A percentile compares a stretch with the other conserved stretches of the same genome.
phyloP scores from a whole-genome alignment of 2,797 vertebrate species.

The Schizothorax lantsangensis region DNA sequence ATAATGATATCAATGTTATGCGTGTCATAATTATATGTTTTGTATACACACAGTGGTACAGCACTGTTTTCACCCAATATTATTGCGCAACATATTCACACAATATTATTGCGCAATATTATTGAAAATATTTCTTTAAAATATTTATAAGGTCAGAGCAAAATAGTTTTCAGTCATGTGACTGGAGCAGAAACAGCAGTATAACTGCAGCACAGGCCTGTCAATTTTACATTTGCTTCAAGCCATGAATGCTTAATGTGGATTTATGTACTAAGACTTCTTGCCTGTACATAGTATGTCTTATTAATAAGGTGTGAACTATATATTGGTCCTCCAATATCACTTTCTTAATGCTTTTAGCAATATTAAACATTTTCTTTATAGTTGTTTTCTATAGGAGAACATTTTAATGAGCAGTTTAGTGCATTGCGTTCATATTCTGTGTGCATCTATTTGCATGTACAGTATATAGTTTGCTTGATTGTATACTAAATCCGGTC shows the following conservation, averaged over 20 bases:
- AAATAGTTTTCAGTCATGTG: background rate
- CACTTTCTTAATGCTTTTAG: too few relatives aligned
- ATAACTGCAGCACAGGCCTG: background rate
- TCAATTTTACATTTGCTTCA: too few relatives aligned
- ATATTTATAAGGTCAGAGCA: background rate
- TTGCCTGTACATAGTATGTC: too few relatives aligned
- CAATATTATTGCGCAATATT: background rate
- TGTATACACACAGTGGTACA: background rate
- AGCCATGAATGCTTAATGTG: too few relatives aligned
- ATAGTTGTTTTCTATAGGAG: too few relatives aligned
- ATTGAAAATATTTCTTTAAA: background rate
- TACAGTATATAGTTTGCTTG: background rate
- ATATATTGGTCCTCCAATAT: too few relatives aligned
- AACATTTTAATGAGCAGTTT: too few relatives aligned
- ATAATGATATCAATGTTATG: background rate
- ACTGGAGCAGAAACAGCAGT: background rate
- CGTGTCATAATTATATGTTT: background rate
- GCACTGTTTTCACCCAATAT: background rate
- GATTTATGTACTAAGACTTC: too few relatives aligned
- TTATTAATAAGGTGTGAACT: too few relatives aligned
- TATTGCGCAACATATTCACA: background rate
- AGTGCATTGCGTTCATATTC: too few relatives aligned
- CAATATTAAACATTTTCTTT: too few relatives aligned
- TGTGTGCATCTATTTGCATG: background rate
- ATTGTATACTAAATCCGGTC: background rate